Percentiles rank a stretch among this genome's conserved stretches.
These are phyloP conservation scores for Isaurus tuberculatus DNA, from an alignment of 92 coral and sea anemone species.

Conservation along the genomic window DNA sequence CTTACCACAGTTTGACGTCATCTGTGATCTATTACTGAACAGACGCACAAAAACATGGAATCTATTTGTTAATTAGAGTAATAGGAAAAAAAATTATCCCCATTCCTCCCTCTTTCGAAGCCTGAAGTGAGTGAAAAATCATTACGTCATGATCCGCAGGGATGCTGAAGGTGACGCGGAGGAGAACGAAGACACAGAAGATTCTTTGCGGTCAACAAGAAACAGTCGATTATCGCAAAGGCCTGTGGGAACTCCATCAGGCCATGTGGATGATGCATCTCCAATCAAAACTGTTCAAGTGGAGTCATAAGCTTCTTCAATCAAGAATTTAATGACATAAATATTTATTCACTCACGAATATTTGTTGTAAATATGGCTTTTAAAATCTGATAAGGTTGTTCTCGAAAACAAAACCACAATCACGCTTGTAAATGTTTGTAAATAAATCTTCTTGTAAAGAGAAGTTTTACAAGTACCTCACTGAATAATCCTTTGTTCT, in stretches of 20 bases:
- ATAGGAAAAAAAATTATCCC: not conserved
- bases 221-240: slow-evolving; percentile 44
- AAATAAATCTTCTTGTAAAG: no score
- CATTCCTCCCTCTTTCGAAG: not conserved
- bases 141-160: not conserved
- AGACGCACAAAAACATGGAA: no score
- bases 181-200: slow-evolving; percentile 34
- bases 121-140: not conserved
- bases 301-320: not conserved
- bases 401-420: no score
- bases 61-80: no score
- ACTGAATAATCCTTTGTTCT: no score
- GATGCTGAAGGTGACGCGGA: not conserved
- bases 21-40: no score
- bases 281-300: slow-evolving; percentile 28
- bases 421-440: no score
- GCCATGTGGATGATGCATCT: slow-evolving; percentile 21
- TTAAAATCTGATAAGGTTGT: not conserved
- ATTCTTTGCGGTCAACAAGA: slow-evolving; percentile 25
- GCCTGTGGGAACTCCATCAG: slow-evolving; percentile 46
- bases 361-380: not conserved
- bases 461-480: no score
- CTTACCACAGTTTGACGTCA: no score
- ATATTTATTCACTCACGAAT: not conserved
- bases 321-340: not conserved